phyloP scores from a whole-genome alignment of 1,140 invertebrate species.

The Drosophila kohkoa region DNA sequence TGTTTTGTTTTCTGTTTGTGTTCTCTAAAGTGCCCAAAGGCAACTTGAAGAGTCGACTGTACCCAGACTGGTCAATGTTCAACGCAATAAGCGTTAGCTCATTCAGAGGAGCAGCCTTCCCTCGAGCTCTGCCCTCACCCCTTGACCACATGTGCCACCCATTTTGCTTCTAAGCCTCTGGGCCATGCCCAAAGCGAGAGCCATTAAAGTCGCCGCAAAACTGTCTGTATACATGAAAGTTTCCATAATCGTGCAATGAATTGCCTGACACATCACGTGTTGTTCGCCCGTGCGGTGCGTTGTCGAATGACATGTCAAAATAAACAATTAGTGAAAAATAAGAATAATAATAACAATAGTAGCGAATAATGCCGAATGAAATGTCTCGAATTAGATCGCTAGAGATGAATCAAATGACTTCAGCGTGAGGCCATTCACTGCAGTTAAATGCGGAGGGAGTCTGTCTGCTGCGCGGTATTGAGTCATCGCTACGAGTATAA shows the following conservation, averaged over 20 bases:
- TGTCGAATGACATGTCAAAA: slow-evolving; percentile 28
- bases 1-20: slow-evolving; percentile 7
- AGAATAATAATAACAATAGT: slow-evolving; percentile 26
- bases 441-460: slow-evolving; percentile 2
- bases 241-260: slow-evolving; percentile 15
- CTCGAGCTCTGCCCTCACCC: background rate
- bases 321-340: slow-evolving; percentile 6
- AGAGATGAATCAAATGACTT: background rate
- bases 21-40: background rate
- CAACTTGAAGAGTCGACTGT: background rate
- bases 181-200: background rate
- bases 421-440: slow-evolving; percentile 30
- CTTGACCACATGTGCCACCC: background rate
- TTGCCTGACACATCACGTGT: slow-evolving; percentile 33
- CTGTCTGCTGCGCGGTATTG: slow-evolving; percentile 25
- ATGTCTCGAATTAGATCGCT: slow-evolving; percentile 4
- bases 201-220: background rate
- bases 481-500: slow-evolving; percentile 30
- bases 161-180: background rate
- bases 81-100: slow-evolving; percentile 6
- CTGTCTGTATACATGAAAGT: background rate
- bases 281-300: slow-evolving; percentile 12
- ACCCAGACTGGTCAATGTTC: background rate
- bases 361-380: slow-evolving; percentile 6
- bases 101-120: slow-evolving; percentile 1